phyloP scores from a whole-genome alignment of 1,140 invertebrate species.

The Calliopsis andreniformis region DNA sequence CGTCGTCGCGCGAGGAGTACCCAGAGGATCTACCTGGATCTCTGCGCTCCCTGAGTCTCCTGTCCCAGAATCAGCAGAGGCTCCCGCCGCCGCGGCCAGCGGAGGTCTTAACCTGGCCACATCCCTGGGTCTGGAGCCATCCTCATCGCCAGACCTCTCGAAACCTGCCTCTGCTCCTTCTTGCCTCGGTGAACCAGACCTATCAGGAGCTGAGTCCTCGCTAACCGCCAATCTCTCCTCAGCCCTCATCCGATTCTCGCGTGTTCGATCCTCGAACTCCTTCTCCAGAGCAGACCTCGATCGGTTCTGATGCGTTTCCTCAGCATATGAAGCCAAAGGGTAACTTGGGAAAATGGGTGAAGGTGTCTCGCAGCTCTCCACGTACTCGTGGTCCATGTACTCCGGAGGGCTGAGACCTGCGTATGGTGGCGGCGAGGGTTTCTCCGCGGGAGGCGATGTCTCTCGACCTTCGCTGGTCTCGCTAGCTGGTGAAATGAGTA shows the following conservation, averaged over 20 bases:
- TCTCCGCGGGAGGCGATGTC: constrained; percentile 4
- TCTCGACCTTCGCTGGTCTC: constrained; percentile 1
- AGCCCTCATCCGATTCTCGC: neutral
- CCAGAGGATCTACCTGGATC: constrained; percentile 71
- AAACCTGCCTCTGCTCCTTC: neutral
- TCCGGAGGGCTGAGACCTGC: constrained; percentile 54
- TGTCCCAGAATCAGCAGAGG: constrained; percentile 78
- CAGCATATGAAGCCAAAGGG: constrained; percentile 34
- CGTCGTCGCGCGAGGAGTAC: constrained; percentile 38
- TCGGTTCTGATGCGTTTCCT: constrained; percentile 7
- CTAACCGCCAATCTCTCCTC: neutral
- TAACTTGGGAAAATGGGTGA: constrained; percentile 65
- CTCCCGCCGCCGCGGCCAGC: constrained; percentile 68
- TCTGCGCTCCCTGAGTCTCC: constrained; percentile 77
- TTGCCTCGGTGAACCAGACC: neutral
- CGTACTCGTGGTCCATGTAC: constrained; percentile 40
- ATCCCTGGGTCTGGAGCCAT: constrained; percentile 55
- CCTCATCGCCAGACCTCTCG: constrained; percentile 11
- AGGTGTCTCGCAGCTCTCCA: constrained; percentile 40
- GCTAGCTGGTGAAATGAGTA: constrained; percentile 5
- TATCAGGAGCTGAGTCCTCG: neutral
- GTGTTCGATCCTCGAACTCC: neutral
- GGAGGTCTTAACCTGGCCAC: constrained; percentile 74
- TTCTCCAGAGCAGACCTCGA: neutral
- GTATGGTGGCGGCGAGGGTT: constrained; percentile 53